These are phyloP conservation scores for Pandemis heparana DNA, from an alignment of 2,888 invertebrate genomes.

Conservation along the genomic window DNA sequence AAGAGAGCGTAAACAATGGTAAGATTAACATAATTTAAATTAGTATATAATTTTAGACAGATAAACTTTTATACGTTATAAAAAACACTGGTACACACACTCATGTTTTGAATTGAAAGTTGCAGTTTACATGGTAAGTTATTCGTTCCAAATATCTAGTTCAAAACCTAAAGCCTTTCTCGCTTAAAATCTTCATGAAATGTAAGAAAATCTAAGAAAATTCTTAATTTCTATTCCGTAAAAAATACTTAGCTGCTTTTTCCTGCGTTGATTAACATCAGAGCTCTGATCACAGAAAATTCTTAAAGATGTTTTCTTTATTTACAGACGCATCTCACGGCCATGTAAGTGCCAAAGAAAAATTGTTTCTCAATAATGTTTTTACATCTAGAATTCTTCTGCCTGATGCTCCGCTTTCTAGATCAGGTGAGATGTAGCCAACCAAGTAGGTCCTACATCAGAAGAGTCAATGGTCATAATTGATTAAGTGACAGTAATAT, in stretches of 20 bases:
- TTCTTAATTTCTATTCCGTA: no score
- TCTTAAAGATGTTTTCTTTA: neutral
- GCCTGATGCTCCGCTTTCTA: neutral
- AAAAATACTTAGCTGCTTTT: neutral
- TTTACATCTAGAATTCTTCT: neutral
- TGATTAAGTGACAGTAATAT: no score
- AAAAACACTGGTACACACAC: neutral
- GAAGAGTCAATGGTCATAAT: neutral
- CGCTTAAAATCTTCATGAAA: neutral
- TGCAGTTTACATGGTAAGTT: constrained; percentile 6
- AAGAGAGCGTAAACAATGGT: constrained; percentile 1
- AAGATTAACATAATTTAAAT: neutral
- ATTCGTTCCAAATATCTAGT: neutral
- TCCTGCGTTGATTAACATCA: neutral
- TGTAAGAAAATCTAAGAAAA: no score
- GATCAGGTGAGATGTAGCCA: neutral
- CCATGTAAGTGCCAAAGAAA: neutral
- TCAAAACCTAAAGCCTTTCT: neutral
- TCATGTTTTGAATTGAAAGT: constrained; percentile 7
- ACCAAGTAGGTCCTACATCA: no score
- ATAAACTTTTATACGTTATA: neutral
- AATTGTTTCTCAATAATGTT: neutral
- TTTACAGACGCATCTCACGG: neutral
- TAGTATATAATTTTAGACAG: neutral
- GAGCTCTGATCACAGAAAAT: neutral